Percentiles rank a stretch among this genome's conserved stretches.
Evolutionary conservation across 2,888 invertebrate genomes (phyloP).

Genomic region (Helobdella robusta): DNA sequence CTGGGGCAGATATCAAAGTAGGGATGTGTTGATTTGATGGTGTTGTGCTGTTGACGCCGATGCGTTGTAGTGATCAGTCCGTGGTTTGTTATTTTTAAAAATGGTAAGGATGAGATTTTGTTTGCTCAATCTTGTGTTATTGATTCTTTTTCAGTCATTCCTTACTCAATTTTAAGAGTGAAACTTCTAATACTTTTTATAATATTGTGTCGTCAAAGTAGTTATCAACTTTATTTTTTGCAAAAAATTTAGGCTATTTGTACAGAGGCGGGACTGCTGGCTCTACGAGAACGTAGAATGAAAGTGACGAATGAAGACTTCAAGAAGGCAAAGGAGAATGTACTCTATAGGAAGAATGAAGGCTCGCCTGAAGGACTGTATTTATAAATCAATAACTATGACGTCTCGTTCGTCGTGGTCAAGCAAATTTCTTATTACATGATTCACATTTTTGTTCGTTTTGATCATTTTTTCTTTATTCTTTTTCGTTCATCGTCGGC

Average conservation of each 20-base stretch:
- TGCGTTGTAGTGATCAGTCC: no score
- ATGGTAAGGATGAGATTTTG: no score
- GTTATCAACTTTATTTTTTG: background rate
- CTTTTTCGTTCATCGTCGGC: no score
- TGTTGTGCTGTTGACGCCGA: no score
- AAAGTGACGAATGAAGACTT: constrained; percentile 99
- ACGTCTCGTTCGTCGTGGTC: no score
- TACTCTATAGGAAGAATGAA: constrained; percentile 95
- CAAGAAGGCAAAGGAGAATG: constrained; percentile 97
- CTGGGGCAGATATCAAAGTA: constrained; percentile 62
- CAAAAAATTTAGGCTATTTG: constrained; percentile 74
- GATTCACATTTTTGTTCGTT: no score
- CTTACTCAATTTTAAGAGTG: background rate
- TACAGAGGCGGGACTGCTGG: constrained; percentile 97
- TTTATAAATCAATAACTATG: constrained; percentile 64
- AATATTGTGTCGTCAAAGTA: background rate
- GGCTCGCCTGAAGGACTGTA: constrained; percentile 98
- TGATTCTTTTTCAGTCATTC: background rate
- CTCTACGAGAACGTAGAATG: constrained; percentile 92
- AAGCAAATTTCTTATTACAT: no score
- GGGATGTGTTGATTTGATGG: background rate
- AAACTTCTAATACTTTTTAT: background rate
- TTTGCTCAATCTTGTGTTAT: background rate
- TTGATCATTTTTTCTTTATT: no score
- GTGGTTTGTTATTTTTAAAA: no score